phyloP scores from a whole-genome alignment of 1,140 invertebrate genomes.

The Drosophila novamexicana region DNA sequence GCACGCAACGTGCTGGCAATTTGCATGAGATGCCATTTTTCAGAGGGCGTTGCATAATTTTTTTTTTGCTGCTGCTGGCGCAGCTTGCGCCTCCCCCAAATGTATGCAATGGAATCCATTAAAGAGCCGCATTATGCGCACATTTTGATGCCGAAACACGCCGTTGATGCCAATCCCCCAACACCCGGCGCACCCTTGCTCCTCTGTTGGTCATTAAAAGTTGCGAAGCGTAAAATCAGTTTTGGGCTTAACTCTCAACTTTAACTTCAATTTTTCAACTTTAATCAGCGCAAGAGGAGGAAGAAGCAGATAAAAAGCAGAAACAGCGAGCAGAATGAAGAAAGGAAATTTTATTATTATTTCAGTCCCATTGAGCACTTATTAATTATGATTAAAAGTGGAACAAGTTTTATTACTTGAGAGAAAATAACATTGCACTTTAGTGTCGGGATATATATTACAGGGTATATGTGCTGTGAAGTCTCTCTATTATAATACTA shows the following conservation, averaged over 20 bases:
- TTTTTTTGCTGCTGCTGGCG: slow-evolving; percentile 8
- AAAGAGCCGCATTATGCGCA: slow-evolving; percentile 56
- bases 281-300: slow-evolving; percentile 28
- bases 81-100: slow-evolving; percentile 27
- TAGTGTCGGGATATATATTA: not conserved
- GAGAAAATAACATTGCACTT: not conserved
- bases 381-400: slow-evolving; percentile 5
- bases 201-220: slow-evolving; percentile 55
- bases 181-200: not conserved
- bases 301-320: not conserved
- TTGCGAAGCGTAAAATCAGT: slow-evolving; percentile 60
- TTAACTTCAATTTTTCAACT: slow-evolving; percentile 30
- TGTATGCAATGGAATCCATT: slow-evolving; percentile 60
- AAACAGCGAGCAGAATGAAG: not conserved
- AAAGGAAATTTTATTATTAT: not conserved
- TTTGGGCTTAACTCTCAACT: slow-evolving; percentile 33
- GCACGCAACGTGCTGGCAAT: slow-evolving; percentile 40
- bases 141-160: slow-evolving; percentile 38
- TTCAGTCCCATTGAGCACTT: not conserved
- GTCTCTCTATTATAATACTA: no score
- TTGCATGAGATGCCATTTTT: slow-evolving; percentile 61
- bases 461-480: not conserved
- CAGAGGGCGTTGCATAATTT: slow-evolving; percentile 53
- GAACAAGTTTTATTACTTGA: not conserved
- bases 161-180: not conserved